Percentiles rank a stretch among this genome's conserved stretches.
These are phyloP conservation scores for Heliconius sara DNA, from an alignment of 2,888 invertebrate genomes.

Conservation along the genomic window DNA sequence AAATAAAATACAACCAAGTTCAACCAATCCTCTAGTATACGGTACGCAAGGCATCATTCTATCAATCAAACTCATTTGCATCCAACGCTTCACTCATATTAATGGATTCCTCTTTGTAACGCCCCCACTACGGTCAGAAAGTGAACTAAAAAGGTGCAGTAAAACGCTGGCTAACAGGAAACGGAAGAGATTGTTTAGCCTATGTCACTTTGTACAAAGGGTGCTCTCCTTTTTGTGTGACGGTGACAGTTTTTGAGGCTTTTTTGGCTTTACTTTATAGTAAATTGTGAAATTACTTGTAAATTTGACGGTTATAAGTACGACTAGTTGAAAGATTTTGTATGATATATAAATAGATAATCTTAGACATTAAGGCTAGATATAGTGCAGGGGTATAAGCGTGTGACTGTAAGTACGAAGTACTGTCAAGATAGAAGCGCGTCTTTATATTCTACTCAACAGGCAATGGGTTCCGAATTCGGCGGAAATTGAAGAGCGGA, in stretches of 20 bases:
- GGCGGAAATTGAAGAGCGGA: too few relatives aligned
- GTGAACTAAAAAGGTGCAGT: constrained; percentile 22
- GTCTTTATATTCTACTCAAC: too few relatives aligned
- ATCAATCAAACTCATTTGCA: constrained; percentile 49
- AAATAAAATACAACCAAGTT: background rate
- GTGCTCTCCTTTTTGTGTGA: constrained; percentile 3
- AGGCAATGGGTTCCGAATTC: too few relatives aligned
- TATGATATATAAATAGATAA: too few relatives aligned
- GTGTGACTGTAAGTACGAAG: too few relatives aligned
- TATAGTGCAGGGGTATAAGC: too few relatives aligned
- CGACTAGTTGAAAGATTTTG: background rate
- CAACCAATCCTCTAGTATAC: constrained; percentile 39
- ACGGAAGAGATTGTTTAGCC: constrained; percentile 29
- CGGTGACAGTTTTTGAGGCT: background rate
- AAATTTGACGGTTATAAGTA: background rate
- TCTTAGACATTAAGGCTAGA: too few relatives aligned
- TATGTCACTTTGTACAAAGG: constrained; percentile 22
- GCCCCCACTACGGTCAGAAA: constrained; percentile 38
- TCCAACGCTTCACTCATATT: constrained; percentile 49
- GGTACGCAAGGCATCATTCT: constrained; percentile 39
- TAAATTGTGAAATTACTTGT: background rate
- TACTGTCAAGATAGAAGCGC: too few relatives aligned
- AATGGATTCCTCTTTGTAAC: constrained; percentile 45
- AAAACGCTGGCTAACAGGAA: constrained; percentile 26
- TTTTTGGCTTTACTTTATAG: background rate